These are phyloP conservation scores for Siniperca undulata DNA, from an alignment of 2,797 vertebrate species.

Conservation along the genomic window DNA sequence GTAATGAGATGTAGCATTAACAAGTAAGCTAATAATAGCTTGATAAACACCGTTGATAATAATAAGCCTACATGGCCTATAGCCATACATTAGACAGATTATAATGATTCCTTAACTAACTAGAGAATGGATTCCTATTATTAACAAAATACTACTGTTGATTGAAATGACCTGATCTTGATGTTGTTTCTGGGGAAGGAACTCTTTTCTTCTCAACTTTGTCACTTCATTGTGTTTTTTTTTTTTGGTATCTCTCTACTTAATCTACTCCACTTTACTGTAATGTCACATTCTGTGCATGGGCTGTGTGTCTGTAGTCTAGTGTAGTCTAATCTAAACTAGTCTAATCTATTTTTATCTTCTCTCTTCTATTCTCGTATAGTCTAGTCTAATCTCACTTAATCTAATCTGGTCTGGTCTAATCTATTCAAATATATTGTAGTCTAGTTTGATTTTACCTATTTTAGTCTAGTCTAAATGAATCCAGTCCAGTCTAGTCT, in stretches of 20 bases:
- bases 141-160: background rate
- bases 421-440: background rate
- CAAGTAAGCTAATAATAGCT: background rate
- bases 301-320: background rate
- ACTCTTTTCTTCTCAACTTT: background rate
- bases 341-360: background rate
- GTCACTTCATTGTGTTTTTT: background rate
- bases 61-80: background rate
- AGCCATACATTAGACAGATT: background rate
- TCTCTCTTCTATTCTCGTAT: background rate
- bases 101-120: background rate
- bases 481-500: background rate
- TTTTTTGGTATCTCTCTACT: background rate
- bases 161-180: conserved; percentile 2
- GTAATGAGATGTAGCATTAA: background rate
- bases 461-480: background rate
- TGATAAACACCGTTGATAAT: background rate
- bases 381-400: background rate
- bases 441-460: background rate
- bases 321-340: background rate
- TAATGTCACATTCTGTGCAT: background rate
- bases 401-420: background rate
- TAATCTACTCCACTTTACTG: background rate
- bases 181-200: background rate
- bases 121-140: background rate